Conservation (phyloP, 2,113 vertebrate genomes). For the Macheiramphus alcinus region DNA sequence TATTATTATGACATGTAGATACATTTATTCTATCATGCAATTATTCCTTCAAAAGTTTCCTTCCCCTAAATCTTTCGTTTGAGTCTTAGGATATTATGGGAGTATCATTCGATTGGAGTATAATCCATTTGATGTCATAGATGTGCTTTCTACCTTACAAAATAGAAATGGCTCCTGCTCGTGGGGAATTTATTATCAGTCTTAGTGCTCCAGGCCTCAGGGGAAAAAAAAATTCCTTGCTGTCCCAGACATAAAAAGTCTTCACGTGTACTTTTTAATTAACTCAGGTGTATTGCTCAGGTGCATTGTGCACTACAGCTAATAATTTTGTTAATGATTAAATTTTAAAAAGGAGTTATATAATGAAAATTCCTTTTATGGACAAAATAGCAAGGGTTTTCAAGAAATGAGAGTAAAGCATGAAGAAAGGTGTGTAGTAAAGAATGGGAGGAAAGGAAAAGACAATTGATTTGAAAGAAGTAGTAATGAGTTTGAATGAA, state of each 20-base stretch:
- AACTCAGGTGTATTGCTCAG: not conserved
- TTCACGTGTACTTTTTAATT: not conserved
- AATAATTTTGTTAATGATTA: not conserved
- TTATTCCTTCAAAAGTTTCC: not conserved
- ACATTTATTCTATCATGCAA: not conserved
- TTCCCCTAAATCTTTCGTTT: not conserved
- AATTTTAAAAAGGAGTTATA: not conserved
- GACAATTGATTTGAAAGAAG: not conserved
- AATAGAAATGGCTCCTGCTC: not conserved
- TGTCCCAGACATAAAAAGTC: not conserved
- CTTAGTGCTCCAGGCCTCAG: not conserved
- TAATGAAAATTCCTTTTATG: not conserved
- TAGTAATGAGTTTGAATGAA: not conserved
- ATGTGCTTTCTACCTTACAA: not conserved
- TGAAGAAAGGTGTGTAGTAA: not conserved
- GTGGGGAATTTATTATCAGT: not conserved
- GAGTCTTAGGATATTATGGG: not conserved
- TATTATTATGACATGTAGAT: not conserved
- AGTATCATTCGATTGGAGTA: not conserved
- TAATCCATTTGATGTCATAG: not conserved
- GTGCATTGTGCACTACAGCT: not conserved
- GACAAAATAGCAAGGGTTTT: not conserved
- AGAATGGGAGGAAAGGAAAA: not conserved
- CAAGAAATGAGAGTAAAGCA: not conserved
- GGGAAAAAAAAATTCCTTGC: not conserved